Conservation (phyloP, 2,888 invertebrate genomes). For the Lucinisca nassula region DNA sequence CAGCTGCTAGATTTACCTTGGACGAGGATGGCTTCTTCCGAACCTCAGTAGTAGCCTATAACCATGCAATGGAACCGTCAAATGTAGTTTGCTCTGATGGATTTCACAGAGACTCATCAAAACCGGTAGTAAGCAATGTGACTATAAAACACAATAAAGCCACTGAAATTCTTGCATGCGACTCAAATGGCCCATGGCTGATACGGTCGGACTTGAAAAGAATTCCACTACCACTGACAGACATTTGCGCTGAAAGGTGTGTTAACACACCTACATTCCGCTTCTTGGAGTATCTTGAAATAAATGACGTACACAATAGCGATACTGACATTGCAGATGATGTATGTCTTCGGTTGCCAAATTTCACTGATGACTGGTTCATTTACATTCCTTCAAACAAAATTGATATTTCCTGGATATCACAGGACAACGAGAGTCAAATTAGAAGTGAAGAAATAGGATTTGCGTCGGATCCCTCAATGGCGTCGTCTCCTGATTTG, state of each 20-base stretch:
- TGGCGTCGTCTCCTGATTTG: neutral
- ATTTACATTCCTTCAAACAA: slow-evolving; percentile 13
- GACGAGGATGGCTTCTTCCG: neutral
- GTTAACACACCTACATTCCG: neutral
- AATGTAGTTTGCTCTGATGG: neutral
- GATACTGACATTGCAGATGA: neutral
- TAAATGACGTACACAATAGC: neutral
- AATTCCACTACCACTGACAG: neutral
- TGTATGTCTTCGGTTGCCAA: neutral
- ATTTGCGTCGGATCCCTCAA: neutral
- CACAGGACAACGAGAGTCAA: slow-evolving; percentile 18
- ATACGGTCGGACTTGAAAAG: neutral
- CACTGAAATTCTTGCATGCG: neutral
- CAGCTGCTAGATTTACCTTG: neutral
- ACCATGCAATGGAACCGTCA: neutral
- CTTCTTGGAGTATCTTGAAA: neutral
- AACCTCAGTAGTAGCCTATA: neutral
- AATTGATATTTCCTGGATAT: neutral
- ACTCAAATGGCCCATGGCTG: neutral
- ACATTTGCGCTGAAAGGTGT: neutral
- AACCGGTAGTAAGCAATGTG: neutral
- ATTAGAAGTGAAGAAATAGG: neutral
- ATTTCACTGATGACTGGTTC: slow-evolving; percentile 35
- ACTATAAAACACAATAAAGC: neutral
- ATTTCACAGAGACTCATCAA: neutral